Conservation (phyloP, 1,140 invertebrate genomes). For the Ceratosolen fusciceps region DNA sequence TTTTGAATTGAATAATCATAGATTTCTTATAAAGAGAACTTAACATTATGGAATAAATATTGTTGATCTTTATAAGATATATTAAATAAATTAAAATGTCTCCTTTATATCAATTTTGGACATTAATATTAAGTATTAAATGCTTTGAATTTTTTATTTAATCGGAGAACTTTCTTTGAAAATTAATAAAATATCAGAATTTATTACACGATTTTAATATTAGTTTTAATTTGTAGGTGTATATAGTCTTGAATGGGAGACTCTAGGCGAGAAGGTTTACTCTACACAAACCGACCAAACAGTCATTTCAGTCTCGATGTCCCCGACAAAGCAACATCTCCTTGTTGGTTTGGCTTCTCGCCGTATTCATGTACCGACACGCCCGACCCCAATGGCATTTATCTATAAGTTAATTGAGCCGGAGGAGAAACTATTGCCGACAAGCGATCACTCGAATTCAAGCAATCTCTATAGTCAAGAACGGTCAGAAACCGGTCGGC, state of each 20-base stretch:
- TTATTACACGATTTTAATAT: not conserved
- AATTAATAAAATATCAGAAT: too few species aligned
- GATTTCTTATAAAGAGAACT: too few species aligned
- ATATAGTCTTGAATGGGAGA: slow-evolving; percentile 82
- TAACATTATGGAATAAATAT: too few species aligned
- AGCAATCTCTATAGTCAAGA: not conserved
- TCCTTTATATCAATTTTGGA: too few species aligned
- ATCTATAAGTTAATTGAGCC: slow-evolving; percentile 73
- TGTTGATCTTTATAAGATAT: too few species aligned
- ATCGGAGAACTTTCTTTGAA: too few species aligned
- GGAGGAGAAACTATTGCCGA: slow-evolving; percentile 37
- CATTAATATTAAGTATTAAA: too few species aligned
- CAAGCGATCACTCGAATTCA: not conserved
- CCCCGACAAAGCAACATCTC: slow-evolving; percentile 82
- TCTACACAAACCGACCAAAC: slow-evolving; percentile 82
- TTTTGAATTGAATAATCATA: too few species aligned
- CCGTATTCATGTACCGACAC: slow-evolving; percentile 68
- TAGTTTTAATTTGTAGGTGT: slow-evolving; percentile 72
- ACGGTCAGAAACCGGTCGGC: not conserved
- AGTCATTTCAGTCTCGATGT: slow-evolving; percentile 87
- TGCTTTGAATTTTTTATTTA: too few species aligned
- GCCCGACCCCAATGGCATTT: slow-evolving; percentile 77
- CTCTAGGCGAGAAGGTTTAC: slow-evolving; percentile 83
- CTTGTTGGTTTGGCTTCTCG: slow-evolving; percentile 83
- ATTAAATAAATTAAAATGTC: too few species aligned